Percentiles rank a stretch among this genome's conserved stretches.
These are phyloP conservation scores for Drosophila leonis DNA, from an alignment of 2,888 invertebrate species.

Conservation along the genomic window DNA sequence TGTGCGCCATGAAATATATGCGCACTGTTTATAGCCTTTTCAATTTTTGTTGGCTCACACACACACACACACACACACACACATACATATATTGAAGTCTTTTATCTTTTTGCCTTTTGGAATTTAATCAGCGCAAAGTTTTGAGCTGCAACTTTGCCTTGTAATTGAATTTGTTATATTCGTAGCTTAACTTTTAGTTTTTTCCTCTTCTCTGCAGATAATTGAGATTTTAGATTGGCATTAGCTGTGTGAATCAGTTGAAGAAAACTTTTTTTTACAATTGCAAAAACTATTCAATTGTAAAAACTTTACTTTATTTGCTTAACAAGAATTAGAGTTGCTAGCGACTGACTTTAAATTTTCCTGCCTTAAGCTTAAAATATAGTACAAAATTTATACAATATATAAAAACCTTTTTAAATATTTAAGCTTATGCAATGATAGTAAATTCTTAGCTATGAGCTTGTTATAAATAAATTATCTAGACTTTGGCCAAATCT, in stretches of 20 bases:
- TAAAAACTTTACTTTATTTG: neutral
- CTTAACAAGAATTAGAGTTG: neutral
- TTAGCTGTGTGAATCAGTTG: slow-evolving; percentile 37
- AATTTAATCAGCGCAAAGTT: slow-evolving; percentile 22
- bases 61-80: slow-evolving; percentile 17
- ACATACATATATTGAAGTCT: slow-evolving; percentile 6
- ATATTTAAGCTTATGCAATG: too few relatives aligned
- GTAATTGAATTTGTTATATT: slow-evolving; percentile 70
- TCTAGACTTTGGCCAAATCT: neutral
- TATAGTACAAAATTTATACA: too few relatives aligned
- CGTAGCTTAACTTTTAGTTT: slow-evolving; percentile 3
- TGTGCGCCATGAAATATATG: slow-evolving; percentile 76
- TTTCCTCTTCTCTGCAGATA: slow-evolving; percentile 23
- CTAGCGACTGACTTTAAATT: too few relatives aligned
- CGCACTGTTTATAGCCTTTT: slow-evolving; percentile 60
- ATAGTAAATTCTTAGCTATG: neutral
- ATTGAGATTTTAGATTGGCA: slow-evolving; percentile 46
- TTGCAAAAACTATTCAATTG: slow-evolving; percentile 3
- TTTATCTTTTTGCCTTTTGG: slow-evolving; percentile 7
- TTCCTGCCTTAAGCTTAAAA: neutral
- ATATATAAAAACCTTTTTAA: neutral
- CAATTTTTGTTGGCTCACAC: slow-evolving; percentile 38
- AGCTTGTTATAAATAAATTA: neutral
- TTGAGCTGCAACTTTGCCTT: slow-evolving; percentile 47
- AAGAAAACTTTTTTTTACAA: neutral